Percentiles rank a stretch among this genome's conserved stretches.
phyloP scores from a whole-genome alignment of 2,888 invertebrate species.

The Archaeoteleia sp. region DNA sequence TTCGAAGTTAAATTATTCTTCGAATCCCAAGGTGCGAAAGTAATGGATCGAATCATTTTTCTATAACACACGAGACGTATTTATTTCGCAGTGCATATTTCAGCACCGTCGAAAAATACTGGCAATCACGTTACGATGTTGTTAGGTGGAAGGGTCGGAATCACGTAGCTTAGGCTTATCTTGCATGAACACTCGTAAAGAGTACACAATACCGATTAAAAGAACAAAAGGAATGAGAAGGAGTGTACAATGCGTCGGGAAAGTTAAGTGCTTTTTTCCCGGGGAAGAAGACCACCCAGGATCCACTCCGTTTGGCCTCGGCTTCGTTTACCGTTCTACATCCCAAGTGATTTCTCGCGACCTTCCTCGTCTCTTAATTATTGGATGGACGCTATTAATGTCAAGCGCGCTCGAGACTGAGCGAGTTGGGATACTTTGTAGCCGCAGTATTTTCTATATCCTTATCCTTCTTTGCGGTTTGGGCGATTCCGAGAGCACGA shows the following conservation, averaged over 20 bases:
- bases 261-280: slow-evolving; percentile 20
- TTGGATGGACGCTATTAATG: slow-evolving; percentile 59
- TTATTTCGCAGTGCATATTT: too few species aligned
- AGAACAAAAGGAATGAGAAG: neutral
- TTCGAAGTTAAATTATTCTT: neutral
- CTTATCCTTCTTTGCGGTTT: slow-evolving; percentile 13
- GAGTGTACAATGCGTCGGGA: neutral
- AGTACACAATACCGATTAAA: slow-evolving; percentile 3
- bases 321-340: neutral
- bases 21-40: too few species aligned
- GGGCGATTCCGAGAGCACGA: slow-evolving; percentile 17
- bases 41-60: too few species aligned
- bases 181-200: neutral
- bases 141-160: too few species aligned
- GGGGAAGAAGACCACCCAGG: slow-evolving; percentile 17
- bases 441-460: neutral
- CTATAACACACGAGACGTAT: too few species aligned
- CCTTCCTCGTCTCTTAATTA: slow-evolving; percentile 59
- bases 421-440: slow-evolving; percentile 8
- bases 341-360: slow-evolving; percentile 26
- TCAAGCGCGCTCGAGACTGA: slow-evolving; percentile 41
- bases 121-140: neutral
- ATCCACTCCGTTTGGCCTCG: neutral
- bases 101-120: too few species aligned
- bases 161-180: neutral